Evolutionary conservation across 2,113 vertebrate genomes (phyloP), one percentile per base, ranked within the genome.

Genomic region (Lophotis ruficrista): DNA sequence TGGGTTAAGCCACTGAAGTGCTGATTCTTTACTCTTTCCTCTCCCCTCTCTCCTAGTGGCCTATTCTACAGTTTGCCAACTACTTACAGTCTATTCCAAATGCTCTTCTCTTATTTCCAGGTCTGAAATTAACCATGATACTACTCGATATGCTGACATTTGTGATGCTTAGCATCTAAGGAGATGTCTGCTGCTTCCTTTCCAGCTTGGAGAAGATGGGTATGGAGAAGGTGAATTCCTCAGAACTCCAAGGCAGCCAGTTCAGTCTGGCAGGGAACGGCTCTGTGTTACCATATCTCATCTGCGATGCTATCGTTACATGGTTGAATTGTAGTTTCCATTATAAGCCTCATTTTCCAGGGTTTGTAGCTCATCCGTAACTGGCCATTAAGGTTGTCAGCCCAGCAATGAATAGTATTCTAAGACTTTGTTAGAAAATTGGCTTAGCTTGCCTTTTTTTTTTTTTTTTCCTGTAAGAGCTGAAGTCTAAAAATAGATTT

Each of bases 401-500:
- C 61, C 61, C 73, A 75, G 92, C 66, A 94, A 88, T 70, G 83
- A 96, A 88, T 91, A 93, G 68, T 93, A 83, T 91, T 71, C 19
- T 64, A 93, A 81, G 85, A 87, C 35, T 86, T 93, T 80, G 54
- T 93, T 92, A 84, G 81, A 70, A 90, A 94, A 94, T 66, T 57
- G 53, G 73, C 54, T 70, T 91, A 76, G 70, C 31, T 90, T 83
- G 72, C n/a, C 2, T 27, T 75, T 45, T 38, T 56, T 89, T 56
- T 78, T 75, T 41, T 77, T 33, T 68, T 56, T 28, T 35, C 4
- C 48, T 95, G 92, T 53, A 77, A 87, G 56, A 87, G 35, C 54
- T 65, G 73, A 94, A 89, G 47, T 85, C 89, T 92, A 92, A 93
- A 95, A 94, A 95, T 91, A 90, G 72, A 81, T 88, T 95, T 93